Base-by-base conservation (phyloP, 1,140 invertebrate genomes). In the Archivesica marissinica region DNA sequence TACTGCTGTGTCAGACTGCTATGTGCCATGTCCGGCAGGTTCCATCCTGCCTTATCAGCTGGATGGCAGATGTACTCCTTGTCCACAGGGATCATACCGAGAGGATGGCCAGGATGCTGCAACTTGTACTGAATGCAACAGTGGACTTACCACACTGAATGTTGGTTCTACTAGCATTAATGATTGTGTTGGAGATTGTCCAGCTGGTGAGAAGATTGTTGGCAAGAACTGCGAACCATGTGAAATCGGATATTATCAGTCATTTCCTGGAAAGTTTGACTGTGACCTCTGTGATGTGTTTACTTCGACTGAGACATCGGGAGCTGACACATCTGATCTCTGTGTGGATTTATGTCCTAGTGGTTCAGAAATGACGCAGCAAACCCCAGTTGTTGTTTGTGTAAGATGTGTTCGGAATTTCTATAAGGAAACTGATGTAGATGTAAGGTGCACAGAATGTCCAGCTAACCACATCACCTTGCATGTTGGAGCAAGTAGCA, bases 161-260 rank as follows among this genome's bases (percentile, higher is more conserved):
- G 59, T 35, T 20, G 59, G 59, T 20, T 41, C 68, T 11, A 72
- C 68, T 13, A 44, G 38, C 25, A n/a, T 2, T 23, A 7, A 38
- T 30, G 68, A 72, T 30, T 72, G 68, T 30, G n/a, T n/a, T 50
- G 72, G 47, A 33, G 47, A 76, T 20, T 72, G 66, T 47, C 13
- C 9, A 23, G 38, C 39, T 15, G 66, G 66, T 50, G n/a, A 41
- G 39, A 72, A 72, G 38, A 72, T 50, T 13, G 39, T 23, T 3
- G 33, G 39, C 11, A 13, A 44, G 4, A 23, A 3, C 0, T 72
- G 66, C 47, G 66, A 44, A 30, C 2, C n/a, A 2, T 72, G 66
- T 72, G 66, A 72, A 17, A 72, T 44, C 0, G 66, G 66, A 13
- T 23, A 38, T 2, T 72, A 72, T 41, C 66, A 72, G 66, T 25